A percentile compares a stretch with the other conserved stretches of the same genome.
These are phyloP conservation scores for Pardosa pseudoannulata DNA, from an alignment of 2,888 invertebrate species.

Conservation along the genomic window DNA sequence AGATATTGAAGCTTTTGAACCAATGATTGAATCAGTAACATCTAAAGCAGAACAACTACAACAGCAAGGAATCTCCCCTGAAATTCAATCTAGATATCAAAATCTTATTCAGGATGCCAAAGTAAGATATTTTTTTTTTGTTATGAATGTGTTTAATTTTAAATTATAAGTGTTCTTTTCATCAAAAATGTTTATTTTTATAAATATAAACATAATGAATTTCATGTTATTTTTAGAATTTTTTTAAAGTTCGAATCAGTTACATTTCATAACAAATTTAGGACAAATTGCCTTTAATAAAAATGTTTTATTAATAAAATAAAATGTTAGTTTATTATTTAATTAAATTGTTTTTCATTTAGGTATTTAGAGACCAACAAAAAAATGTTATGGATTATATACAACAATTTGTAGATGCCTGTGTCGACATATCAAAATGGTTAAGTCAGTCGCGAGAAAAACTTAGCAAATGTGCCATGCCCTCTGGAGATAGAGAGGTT, in stretches of 20 bases:
- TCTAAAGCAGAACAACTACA: slow-evolving; percentile 94
- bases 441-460: slow-evolving; percentile 92
- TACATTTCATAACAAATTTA: too few relatives aligned
- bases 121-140: slow-evolving; percentile 74
- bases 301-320: too few relatives aligned
- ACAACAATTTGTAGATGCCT: slow-evolving; percentile 93
- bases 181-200: too few relatives aligned
- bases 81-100: slow-evolving; percentile 94
- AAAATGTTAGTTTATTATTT: too few relatives aligned
- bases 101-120: slow-evolving; percentile 90
- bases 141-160: too few relatives aligned
- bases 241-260: too few relatives aligned
- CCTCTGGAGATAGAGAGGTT: slow-evolving; percentile 93
- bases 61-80: slow-evolving; percentile 89
- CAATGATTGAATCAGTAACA: slow-evolving; percentile 96
- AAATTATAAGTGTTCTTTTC: too few relatives aligned
- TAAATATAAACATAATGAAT: too few relatives aligned
- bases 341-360: too few relatives aligned
- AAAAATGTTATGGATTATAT: slow-evolving; percentile 84
- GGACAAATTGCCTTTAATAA: too few relatives aligned
- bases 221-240: too few relatives aligned
- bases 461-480: slow-evolving; percentile 92
- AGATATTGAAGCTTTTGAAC: slow-evolving; percentile 97
- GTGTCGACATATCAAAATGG: slow-evolving; percentile 95
- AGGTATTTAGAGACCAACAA: slow-evolving; percentile 91